phyloP scores from a whole-genome alignment of 2,888 invertebrate genomes.

The Orchesella flavescens region DNA sequence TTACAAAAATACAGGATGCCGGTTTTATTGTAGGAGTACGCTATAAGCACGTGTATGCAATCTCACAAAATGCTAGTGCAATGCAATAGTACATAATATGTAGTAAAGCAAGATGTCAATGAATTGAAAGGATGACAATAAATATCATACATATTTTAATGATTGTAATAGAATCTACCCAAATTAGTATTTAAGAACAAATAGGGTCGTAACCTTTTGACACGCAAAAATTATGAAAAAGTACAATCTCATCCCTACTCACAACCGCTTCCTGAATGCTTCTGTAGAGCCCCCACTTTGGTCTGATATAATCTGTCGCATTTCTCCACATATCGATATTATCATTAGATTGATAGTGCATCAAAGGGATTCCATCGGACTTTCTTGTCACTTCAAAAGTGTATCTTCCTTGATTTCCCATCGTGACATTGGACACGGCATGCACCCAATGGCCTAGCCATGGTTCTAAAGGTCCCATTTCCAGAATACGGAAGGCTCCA shows the following conservation, averaged over 20 bases:
- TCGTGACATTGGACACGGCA: constrained; percentile 50
- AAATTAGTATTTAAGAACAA: not conserved
- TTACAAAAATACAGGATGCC: too few species aligned
- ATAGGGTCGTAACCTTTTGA: not conserved
- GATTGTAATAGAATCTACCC: too few species aligned
- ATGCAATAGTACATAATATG: too few species aligned
- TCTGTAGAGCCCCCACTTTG: constrained; percentile 46
- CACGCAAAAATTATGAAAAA: constrained; percentile 44
- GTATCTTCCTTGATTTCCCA: constrained; percentile 40
- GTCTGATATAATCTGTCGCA: constrained; percentile 18
- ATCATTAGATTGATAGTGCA: not conserved
- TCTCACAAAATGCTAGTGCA: too few species aligned
- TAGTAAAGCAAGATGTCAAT: too few species aligned
- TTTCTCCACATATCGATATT: constrained; percentile 61
- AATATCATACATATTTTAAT: too few species aligned
- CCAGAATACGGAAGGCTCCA: constrained; percentile 21
- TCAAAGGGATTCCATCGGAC: constrained; percentile 24
- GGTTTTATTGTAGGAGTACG: too few species aligned
- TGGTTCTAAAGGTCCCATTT: constrained; percentile 9
- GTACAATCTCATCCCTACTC: constrained; percentile 43
- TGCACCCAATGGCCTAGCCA: constrained; percentile 65
- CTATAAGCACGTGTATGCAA: too few species aligned
- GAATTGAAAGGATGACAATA: too few species aligned
- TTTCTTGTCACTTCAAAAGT: constrained; percentile 33
- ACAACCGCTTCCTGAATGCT: constrained; percentile 43